Conservation (phyloP, 1,140 invertebrate species). For the Antheraea pernyi region DNA sequence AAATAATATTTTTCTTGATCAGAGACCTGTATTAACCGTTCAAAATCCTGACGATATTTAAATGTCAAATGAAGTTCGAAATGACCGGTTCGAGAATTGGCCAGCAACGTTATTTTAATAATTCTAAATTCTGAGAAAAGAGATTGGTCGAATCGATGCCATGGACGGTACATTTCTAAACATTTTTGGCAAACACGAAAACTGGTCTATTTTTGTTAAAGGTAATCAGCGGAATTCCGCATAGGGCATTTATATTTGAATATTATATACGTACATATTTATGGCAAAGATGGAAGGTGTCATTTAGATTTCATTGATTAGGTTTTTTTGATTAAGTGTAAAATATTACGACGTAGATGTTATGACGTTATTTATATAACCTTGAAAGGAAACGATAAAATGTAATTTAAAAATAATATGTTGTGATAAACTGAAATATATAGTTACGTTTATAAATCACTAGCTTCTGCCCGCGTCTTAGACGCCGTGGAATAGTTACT, state of each 20-base stretch:
- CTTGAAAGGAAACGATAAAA: too few species aligned
- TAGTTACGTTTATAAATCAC: too few species aligned
- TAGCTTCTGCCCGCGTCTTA: too few species aligned
- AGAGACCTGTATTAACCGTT: not conserved
- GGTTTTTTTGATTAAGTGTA: not conserved
- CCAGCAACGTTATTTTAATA: constrained; percentile 1
- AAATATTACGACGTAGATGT: not conserved
- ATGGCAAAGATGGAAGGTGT: not conserved
- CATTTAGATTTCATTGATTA: not conserved
- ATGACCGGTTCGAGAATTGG: not conserved
- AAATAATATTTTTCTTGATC: not conserved
- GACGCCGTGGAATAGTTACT: too few species aligned
- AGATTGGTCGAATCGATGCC: not conserved
- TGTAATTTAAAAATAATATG: too few species aligned
- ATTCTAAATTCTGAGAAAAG: constrained; percentile 5
- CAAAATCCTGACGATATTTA: not conserved
- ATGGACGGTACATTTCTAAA: not conserved
- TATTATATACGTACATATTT: not conserved
- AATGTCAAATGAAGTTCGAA: constrained; percentile 2
- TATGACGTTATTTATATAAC: not conserved
- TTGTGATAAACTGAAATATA: too few species aligned
- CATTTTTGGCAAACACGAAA: not conserved
- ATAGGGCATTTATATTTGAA: not conserved
- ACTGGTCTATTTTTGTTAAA: constrained; percentile 1
- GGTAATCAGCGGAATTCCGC: not conserved